These are phyloP conservation scores for Lepidothrix coronata DNA, from an alignment of 2,113 vertebrate genomes.

Conservation along the genomic window DNA sequence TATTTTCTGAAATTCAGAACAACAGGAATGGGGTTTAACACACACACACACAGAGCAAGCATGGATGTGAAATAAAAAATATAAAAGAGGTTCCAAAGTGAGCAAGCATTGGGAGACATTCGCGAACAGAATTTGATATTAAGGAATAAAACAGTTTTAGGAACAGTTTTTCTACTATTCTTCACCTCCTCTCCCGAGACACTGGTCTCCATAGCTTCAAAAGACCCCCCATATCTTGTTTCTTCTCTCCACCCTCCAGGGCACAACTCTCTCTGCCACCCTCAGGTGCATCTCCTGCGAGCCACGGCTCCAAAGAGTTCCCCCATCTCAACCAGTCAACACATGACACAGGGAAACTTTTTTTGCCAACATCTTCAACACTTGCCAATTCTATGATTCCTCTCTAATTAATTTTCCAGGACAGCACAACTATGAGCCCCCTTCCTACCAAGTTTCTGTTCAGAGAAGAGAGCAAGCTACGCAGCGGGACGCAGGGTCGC, in stretches of 20 bases:
- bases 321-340: neutral
- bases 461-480: neutral
- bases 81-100: neutral
- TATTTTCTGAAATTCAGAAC: neutral
- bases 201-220: neutral
- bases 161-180: neutral
- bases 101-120: neutral
- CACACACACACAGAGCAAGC: neutral
- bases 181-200: neutral
- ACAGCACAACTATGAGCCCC: neutral
- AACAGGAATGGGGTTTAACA: neutral
- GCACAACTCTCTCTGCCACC: neutral
- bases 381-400: fast-evolving
- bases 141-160: neutral
- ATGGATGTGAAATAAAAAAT: neutral
- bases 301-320: neutral
- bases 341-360: fast-evolving
- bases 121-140: neutral
- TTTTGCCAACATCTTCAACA: neutral
- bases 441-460: neutral
- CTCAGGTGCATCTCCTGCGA: neutral
- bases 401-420: neutral
- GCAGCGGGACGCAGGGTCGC: neutral
- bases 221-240: neutral
- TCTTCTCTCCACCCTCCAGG: neutral